phyloP scores from a whole-genome alignment of 2,113 vertebrate species.

The Toxotes chatareus region DNA sequence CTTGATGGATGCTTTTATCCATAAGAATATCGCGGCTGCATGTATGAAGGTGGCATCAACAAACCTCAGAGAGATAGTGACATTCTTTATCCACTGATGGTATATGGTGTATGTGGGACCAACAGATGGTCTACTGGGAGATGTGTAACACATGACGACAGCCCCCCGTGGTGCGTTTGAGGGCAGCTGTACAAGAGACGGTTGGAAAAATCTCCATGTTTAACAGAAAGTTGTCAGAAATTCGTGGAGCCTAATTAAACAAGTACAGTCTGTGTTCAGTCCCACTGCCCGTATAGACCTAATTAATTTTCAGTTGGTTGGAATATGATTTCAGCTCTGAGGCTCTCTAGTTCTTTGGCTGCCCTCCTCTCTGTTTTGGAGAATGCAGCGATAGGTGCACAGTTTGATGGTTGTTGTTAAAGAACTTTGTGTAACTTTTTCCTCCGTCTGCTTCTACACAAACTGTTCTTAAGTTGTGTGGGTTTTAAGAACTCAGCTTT shows the following conservation, averaged over 20 bases:
- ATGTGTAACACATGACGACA: slow-evolving; percentile 6
- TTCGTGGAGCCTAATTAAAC: slow-evolving; percentile 64
- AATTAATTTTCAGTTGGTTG: slow-evolving; percentile 45
- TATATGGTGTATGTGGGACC: not conserved
- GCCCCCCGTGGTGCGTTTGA: slow-evolving; percentile 9
- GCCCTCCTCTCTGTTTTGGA: not conserved
- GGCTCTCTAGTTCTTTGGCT: slow-evolving; percentile 16
- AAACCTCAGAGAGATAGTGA: slow-evolving; percentile 28
- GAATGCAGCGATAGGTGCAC: not conserved
- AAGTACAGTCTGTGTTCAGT: slow-evolving; percentile 34
- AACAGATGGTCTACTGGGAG: slow-evolving; percentile 42
- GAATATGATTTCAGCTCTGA: slow-evolving; percentile 25
- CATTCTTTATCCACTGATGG: slow-evolving; percentile 25
- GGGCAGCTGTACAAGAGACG: not conserved
- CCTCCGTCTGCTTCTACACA: not conserved
- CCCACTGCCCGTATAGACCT: slow-evolving; percentile 50
- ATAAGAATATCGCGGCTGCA: slow-evolving; percentile 18
- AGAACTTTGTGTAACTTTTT: not conserved
- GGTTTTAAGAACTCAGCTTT: no score
- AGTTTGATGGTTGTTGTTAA: not conserved
- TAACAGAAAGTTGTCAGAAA: slow-evolving; percentile 56
- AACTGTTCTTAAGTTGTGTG: no score
- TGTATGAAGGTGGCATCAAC: slow-evolving; percentile 12
- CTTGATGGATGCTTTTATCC: slow-evolving; percentile 48
- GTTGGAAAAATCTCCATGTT: slow-evolving; percentile 24